Percentiles rank a stretch among this genome's conserved stretches.
Conservation (phyloP, 1,140 invertebrate species). For the Lepidurus couesii region DNA sequence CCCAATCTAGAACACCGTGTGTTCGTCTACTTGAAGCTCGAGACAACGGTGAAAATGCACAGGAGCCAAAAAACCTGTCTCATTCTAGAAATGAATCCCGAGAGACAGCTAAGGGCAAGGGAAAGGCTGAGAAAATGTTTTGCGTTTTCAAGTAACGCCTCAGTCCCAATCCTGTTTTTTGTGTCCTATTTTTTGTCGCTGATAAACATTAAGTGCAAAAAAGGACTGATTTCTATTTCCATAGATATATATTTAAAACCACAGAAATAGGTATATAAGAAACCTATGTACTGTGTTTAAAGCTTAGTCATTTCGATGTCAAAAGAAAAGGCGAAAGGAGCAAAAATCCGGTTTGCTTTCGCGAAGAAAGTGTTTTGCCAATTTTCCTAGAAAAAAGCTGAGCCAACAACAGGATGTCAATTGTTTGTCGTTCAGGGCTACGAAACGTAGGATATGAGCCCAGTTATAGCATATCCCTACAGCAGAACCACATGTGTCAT, state of each 20-base stretch:
- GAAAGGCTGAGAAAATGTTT: not conserved
- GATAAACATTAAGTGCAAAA: not conserved
- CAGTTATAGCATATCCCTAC: not conserved
- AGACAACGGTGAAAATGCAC: no score
- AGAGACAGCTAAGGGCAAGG: not conserved
- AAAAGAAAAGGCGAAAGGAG: no score
- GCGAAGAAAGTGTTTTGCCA: no score
- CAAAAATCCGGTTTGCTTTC: no score
- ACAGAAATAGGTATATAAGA: no score
- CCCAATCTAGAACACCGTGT: not conserved
- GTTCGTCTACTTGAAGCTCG: not conserved
- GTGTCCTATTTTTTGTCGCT: not conserved
- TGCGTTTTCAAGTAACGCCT: not conserved
- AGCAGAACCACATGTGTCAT: not conserved
- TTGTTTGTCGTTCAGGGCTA: not conserved
- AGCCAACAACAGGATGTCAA: no score
- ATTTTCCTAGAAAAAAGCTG: no score
- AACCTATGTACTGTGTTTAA: no score
- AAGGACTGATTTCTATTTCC: not conserved
- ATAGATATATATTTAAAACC: no score
- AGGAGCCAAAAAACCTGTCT: no score
- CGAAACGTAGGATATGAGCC: not conserved
- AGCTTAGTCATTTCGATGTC: no score
- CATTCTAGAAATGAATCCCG: no score
- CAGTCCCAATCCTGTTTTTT: not conserved